Percentiles rank a stretch among this genome's conserved stretches.
These are phyloP conservation scores for Nasua narica DNA, from an alignment of 2,797 vertebrate genomes.

Conservation along the genomic window DNA sequence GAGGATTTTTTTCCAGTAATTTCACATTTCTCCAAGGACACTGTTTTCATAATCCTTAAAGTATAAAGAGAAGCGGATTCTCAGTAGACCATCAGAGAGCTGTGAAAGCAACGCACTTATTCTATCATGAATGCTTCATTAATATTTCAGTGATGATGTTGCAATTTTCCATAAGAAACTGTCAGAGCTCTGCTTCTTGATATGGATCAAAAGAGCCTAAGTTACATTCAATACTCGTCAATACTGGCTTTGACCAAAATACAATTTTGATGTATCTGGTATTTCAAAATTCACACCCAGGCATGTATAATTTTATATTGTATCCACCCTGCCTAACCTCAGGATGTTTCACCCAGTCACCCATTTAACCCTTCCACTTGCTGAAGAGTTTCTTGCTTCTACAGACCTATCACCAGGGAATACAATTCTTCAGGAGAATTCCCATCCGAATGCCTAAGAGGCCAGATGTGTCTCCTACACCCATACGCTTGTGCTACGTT, in stretches of 20 bases:
- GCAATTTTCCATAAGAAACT: conserved; percentile 74
- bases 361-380: not conserved
- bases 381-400: not conserved
- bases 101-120: not conserved
- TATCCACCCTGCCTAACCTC: not conserved
- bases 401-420: not conserved
- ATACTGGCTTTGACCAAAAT: not conserved
- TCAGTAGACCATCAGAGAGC: not conserved
- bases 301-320: not conserved
- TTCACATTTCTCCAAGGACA: not conserved
- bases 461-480: not conserved
- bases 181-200: not conserved
- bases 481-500: not conserved
- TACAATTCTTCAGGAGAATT: not conserved
- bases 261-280: not conserved
- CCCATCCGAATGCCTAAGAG: not conserved
- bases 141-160: conserved; percentile 78
- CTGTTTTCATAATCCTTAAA: not conserved
- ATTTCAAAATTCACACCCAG: not conserved
- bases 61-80: not conserved
- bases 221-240: not conserved
- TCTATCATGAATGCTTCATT: conserved; percentile 54
- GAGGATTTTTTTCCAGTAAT: not conserved
- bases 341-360: not conserved
- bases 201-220: not conserved